Evolutionary conservation across 1,140 invertebrate species (phyloP), one percentile per base, ranked within the genome.

Genomic region (Melipona quadrifasciata): DNA sequence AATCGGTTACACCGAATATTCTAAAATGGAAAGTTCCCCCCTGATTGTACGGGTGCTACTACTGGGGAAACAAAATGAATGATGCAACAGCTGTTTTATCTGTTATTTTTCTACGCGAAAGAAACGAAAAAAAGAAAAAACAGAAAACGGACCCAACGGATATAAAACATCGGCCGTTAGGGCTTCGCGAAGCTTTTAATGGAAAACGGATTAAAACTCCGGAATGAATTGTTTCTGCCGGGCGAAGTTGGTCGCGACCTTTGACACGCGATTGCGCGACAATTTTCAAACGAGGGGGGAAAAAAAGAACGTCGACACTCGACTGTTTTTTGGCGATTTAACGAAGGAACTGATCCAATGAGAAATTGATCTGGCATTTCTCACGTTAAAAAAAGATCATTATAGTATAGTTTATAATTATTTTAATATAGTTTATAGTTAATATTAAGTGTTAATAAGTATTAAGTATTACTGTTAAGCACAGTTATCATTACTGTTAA

Each of bases 191-290:
- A 72, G 68, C 27, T 34, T 79, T 61, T 71, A 71, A 71, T 70
- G 68, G 72, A 64, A 79, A 79, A 61, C 75, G 74, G 65, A 72
- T 83, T 83, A 58, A 77, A 83, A 73, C 79, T 73, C 12, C 21
- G 19, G 21, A 57, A 53, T 53, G 53, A 47, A 78, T 64, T 31
- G 58, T 78, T 68, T 61, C 34, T 21, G 31, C 70, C 51, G 68
- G 17, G 14, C 2, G 21, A 74, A 81, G 68, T 70, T 27, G 12
- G n/a, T 65, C 39, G 21, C 39, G 39, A 53, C 58, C 53, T 72
- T 61, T 21, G 39, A 14, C 34, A 8, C 55, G 47, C 77, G 24
- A 51, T 16, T n/a, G 6, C 16, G 51, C 27, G 53, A 27, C 70
- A 21, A 55, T 65, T 70, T 65, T 74, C 24, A 77, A 47, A 64